These are phyloP conservation scores for Pseudochirops corinnae DNA, from an alignment of 2,797 vertebrate genomes.

Conservation along the genomic window DNA sequence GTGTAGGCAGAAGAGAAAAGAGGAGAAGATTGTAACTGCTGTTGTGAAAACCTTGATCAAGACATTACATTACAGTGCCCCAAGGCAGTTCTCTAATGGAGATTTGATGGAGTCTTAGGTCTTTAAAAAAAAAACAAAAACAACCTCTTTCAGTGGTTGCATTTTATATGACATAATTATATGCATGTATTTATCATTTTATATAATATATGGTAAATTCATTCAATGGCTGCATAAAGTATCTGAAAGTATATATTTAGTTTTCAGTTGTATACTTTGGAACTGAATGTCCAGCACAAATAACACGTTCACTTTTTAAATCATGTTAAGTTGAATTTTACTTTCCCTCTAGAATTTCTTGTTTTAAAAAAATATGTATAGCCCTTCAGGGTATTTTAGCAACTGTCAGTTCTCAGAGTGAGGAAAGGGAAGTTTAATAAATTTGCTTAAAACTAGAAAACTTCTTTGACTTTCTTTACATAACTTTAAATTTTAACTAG, in stretches of 20 bases:
- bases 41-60: not conserved
- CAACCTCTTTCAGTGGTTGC: not conserved
- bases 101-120: not conserved
- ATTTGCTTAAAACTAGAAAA: not conserved
- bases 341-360: conserved; percentile 13
- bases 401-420: not conserved
- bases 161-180: not conserved
- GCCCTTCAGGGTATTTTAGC: not conserved
- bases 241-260: not conserved
- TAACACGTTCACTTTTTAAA: not conserved
- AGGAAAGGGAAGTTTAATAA: not conserved
- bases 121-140: not conserved
- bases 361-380: not conserved
- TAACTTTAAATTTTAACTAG: conserved; percentile 5
- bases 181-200: not conserved
- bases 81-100: not conserved
- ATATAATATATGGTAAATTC: not conserved
- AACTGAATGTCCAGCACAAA: not conserved
- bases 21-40: not conserved
- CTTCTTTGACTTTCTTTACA: not conserved
- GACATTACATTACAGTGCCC: not conserved
- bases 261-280: not conserved
- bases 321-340: conserved; percentile 6
- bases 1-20: not conserved
- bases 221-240: not conserved